Evolutionary conservation across 1,140 invertebrate genomes (phyloP).

Genomic region (Drosophila littoralis): DNA sequence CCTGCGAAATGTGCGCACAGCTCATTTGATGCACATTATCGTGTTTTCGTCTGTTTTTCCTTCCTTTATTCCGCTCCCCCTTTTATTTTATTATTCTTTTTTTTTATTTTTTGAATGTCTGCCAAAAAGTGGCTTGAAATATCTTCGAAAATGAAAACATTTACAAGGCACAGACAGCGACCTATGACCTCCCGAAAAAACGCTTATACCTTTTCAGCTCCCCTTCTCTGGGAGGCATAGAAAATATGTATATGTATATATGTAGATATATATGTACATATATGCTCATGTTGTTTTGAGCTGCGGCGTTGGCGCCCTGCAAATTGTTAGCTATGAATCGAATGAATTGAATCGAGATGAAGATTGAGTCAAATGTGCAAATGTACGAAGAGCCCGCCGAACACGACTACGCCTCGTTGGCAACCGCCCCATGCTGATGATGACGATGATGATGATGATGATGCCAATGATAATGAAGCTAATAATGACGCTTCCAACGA

Average conservation of each 20-base stretch:
- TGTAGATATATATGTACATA: not conserved
- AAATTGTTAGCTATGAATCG: slow-evolving; percentile 75
- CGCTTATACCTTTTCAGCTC: not conserved
- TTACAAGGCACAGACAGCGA: slow-evolving; percentile 59
- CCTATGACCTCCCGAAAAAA: slow-evolving; percentile 46
- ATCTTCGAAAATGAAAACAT: slow-evolving; percentile 70
- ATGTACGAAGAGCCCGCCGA: not conserved
- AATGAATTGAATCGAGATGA: slow-evolving; percentile 57
- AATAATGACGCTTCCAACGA: slow-evolving; percentile 38
- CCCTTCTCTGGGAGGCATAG: not conserved
- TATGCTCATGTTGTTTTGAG: slow-evolving; percentile 70
- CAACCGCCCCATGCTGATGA: slow-evolving; percentile 40
- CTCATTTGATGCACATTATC: slow-evolving; percentile 82
- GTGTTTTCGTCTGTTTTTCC: slow-evolving; percentile 60
- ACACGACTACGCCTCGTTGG: slow-evolving; percentile 44
- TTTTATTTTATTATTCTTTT: no score
- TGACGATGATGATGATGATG: slow-evolving; percentile 39
- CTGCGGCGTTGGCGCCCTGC: slow-evolving; percentile 68
- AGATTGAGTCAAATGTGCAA: slow-evolving; percentile 46
- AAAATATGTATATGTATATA: not conserved
- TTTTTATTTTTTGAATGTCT: slow-evolving; percentile 68
- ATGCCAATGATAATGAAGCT: slow-evolving; percentile 29
- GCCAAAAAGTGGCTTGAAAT: slow-evolving; percentile 42
- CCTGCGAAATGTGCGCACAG: slow-evolving; percentile 78
- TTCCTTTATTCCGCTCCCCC: slow-evolving; percentile 7